These are phyloP conservation scores for Danio kyathit DNA, from an alignment of 2,797 vertebrate genomes.

Conservation along the genomic window DNA sequence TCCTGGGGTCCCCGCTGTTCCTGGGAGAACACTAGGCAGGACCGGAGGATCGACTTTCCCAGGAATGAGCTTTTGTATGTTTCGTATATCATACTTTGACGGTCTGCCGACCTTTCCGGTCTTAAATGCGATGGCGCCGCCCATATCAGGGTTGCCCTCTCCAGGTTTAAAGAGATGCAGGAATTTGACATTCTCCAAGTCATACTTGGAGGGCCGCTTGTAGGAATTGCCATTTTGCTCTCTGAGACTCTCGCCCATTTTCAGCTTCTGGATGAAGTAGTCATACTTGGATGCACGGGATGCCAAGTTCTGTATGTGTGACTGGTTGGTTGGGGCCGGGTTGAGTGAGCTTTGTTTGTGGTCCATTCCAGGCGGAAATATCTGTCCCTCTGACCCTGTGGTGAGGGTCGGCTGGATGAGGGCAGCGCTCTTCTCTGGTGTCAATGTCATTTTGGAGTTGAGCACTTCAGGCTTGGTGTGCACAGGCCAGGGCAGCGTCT, in stretches of 20 bases:
- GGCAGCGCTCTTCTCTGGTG: conserved; percentile 81
- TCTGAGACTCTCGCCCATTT: conserved; percentile 91
- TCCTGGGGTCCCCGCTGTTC: conserved; percentile 81
- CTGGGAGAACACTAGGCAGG: conserved; percentile 83
- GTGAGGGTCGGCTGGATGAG: conserved; percentile 78
- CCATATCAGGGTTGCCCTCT: conserved; percentile 97
- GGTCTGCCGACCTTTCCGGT: conserved; percentile 97
- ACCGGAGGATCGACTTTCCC: conserved; percentile 85
- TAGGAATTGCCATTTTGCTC: conserved; percentile 95
- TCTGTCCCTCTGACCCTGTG: conserved; percentile 77
- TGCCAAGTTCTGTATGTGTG: conserved; percentile 90
- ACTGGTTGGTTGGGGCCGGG: conserved; percentile 80
- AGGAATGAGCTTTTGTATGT: conserved; percentile 93
- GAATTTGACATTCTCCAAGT: conserved; percentile 97
- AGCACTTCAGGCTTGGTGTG: conserved; percentile 88
- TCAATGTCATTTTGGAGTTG: conserved; percentile 80
- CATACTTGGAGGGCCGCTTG: conserved; percentile 96
- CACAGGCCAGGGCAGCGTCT: conserved; percentile 91
- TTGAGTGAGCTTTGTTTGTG: conserved; percentile 87
- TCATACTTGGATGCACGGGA: conserved; percentile 96
- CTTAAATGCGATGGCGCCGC: conserved; percentile 98
- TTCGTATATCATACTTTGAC: conserved; percentile 96
- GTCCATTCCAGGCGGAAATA: conserved; percentile 84
- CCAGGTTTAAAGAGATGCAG: conserved; percentile 98
- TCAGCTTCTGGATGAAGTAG: conserved; percentile 98